Percentiles rank a stretch among this genome's conserved stretches.
phyloP scores from a whole-genome alignment of 2,113 vertebrate genomes.

The Mandrillus leucophaeus region DNA sequence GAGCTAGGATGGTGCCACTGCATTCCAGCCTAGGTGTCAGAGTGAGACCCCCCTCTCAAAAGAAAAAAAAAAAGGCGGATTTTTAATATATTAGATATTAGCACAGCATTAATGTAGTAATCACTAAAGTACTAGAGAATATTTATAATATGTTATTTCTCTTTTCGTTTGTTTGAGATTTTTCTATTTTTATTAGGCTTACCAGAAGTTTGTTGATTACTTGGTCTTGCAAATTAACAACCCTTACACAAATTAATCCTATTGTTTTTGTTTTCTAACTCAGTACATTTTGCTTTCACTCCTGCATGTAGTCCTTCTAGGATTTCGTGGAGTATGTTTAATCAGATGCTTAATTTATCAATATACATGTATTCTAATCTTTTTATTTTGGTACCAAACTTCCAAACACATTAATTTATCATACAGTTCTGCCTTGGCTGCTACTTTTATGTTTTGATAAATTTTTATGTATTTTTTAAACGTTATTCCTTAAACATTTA shows the following conservation, averaged over 20 bases:
- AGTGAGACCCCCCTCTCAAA: too few relatives aligned
- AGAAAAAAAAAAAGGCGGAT: not conserved
- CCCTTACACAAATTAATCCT: not conserved
- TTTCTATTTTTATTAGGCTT: not conserved
- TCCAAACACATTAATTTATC: not conserved
- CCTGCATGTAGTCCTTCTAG: not conserved
- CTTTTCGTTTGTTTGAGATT: not conserved
- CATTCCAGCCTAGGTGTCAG: too few relatives aligned
- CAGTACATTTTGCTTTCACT: not conserved
- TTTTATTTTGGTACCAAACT: not conserved
- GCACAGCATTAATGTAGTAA: not conserved
- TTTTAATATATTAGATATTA: not conserved
- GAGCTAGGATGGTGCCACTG: too few relatives aligned
- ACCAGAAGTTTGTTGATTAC: not conserved
- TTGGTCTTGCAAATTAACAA: not conserved
- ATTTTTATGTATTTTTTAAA: slow-evolving; percentile 15
- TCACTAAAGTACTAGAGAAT: not conserved
- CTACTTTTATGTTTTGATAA: not conserved
- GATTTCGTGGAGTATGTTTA: not conserved
- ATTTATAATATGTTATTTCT: not conserved
- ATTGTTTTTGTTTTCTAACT: not conserved
- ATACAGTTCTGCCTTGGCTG: not conserved
- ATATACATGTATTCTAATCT: not conserved
- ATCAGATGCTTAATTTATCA: not conserved
- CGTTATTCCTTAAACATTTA: not conserved